phyloP scores from a whole-genome alignment of 2,797 vertebrate species.

The Xiphorhynchus erythropygius region DNA sequence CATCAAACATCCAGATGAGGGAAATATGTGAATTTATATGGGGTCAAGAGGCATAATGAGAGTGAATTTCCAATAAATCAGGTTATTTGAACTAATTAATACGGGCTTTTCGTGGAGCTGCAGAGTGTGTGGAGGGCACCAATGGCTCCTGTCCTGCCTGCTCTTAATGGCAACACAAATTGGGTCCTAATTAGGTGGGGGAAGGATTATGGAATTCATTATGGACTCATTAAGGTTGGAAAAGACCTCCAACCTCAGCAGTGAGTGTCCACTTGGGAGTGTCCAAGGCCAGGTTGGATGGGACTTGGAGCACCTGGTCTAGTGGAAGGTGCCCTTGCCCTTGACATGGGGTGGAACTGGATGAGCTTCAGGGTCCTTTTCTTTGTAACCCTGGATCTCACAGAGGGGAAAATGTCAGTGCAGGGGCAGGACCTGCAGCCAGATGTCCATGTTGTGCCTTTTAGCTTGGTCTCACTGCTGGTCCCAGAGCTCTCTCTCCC shows the following conservation, averaged over 20 bases:
- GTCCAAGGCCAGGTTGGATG: fast-evolving
- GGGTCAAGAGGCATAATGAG: slow-evolving; percentile 5
- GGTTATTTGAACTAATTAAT: not conserved
- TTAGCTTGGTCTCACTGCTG: not conserved
- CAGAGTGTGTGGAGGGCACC: not conserved
- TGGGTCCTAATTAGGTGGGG: not conserved
- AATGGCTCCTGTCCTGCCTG: not conserved
- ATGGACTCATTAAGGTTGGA: not conserved
- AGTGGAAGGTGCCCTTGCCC: fast-evolving
- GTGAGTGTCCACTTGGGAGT: no score
- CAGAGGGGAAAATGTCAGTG: not conserved
- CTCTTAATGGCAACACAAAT: not conserved
- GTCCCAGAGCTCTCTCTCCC: not conserved
- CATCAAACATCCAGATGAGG: not conserved
- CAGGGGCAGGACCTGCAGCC: not conserved
- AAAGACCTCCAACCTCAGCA: not conserved
- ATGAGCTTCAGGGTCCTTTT: not conserved
- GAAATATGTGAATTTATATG: not conserved
- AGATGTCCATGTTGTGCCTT: not conserved
- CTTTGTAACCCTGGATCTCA: not conserved
- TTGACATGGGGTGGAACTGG: not conserved
- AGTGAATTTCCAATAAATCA: not conserved
- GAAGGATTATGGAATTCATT: not conserved
- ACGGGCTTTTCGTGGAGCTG: not conserved
- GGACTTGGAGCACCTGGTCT: fast-evolving